Conservation (phyloP, 2,888 invertebrate species). For the Deilephila elpenor region DNA sequence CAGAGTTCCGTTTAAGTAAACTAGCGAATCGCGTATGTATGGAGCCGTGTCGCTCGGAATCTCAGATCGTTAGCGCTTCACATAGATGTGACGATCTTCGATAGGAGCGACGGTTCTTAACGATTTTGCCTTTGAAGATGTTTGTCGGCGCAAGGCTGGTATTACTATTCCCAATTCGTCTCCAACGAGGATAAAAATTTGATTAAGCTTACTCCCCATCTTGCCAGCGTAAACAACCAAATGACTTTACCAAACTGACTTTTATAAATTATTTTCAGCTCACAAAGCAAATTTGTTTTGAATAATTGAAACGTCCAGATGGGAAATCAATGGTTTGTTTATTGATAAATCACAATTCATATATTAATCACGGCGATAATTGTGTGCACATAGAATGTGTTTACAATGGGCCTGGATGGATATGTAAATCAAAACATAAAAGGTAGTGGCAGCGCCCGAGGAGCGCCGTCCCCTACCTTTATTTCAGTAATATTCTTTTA, state of each 20-base stretch:
- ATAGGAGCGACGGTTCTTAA: neutral
- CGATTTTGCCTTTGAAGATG: neutral
- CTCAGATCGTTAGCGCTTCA: constrained; percentile 12
- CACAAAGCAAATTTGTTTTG: constrained; percentile 1
- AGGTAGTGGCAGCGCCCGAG: neutral
- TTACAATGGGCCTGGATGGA: neutral
- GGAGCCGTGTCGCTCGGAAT: neutral
- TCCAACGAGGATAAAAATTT: neutral
- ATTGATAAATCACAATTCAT: neutral
- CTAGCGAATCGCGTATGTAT: constrained; percentile 3
- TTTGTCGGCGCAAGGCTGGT: neutral
- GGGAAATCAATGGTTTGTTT: neutral
- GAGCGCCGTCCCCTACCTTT: neutral
- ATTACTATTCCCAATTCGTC: neutral
- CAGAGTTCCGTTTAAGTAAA: constrained; percentile 2
- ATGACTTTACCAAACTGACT: neutral
- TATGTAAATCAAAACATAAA: constrained; percentile 17
- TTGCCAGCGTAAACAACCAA: constrained; percentile 1
- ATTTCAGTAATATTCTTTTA: constrained; percentile 16
- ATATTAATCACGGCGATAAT: constrained; percentile 8
- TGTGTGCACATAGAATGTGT: constrained; percentile 1
- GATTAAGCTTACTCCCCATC: neutral
- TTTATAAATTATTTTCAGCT: neutral
- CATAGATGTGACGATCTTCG: neutral
- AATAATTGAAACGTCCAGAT: constrained; percentile 8